A percentile compares a stretch with the other conserved stretches of the same genome.
These are phyloP conservation scores for Acanthoscelides obtectus DNA, from an alignment of 2,888 invertebrate genomes.

Conservation along the genomic window DNA sequence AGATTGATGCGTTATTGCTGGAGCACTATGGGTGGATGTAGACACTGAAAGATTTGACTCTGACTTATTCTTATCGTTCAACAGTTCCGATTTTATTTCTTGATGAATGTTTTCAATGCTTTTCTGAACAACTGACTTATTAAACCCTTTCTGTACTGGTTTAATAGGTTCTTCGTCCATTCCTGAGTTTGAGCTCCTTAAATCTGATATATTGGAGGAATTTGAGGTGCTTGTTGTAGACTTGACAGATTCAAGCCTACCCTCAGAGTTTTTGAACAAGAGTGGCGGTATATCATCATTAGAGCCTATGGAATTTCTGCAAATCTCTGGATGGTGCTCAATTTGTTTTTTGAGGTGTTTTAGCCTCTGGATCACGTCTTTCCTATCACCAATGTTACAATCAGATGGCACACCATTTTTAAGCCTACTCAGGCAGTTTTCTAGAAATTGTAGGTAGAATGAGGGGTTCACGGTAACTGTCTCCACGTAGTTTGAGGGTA, in stretches of 20 bases:
- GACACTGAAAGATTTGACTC: slow-evolving; percentile 27
- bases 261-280: slow-evolving; percentile 40
- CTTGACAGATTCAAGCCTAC: slow-evolving; percentile 34
- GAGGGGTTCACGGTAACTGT: slow-evolving; percentile 70
- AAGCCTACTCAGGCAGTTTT: slow-evolving; percentile 58
- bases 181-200: slow-evolving; percentile 16
- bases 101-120: slow-evolving; percentile 40
- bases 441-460: slow-evolving; percentile 66
- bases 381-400: slow-evolving; percentile 48
- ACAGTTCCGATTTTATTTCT: slow-evolving; percentile 34
- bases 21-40: slow-evolving; percentile 34
- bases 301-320: slow-evolving; percentile 33
- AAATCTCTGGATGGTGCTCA: slow-evolving; percentile 43
- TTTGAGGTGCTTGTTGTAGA: slow-evolving; percentile 20
- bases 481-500: slow-evolving; percentile 83
- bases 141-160: slow-evolving; percentile 32
- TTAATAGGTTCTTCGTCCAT: slow-evolving; percentile 35
- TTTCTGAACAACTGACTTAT: slow-evolving; percentile 34
- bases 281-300: slow-evolving; percentile 35
- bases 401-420: slow-evolving; percentile 29
- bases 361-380: slow-evolving; percentile 58
- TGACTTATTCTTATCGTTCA: slow-evolving; percentile 31
- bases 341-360: slow-evolving; percentile 62
- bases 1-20: slow-evolving; percentile 51
- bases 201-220: slow-evolving; percentile 26